Evolutionary conservation across 2,888 invertebrate species (phyloP).

Genomic region (Lasioglossum villosulum): DNA sequence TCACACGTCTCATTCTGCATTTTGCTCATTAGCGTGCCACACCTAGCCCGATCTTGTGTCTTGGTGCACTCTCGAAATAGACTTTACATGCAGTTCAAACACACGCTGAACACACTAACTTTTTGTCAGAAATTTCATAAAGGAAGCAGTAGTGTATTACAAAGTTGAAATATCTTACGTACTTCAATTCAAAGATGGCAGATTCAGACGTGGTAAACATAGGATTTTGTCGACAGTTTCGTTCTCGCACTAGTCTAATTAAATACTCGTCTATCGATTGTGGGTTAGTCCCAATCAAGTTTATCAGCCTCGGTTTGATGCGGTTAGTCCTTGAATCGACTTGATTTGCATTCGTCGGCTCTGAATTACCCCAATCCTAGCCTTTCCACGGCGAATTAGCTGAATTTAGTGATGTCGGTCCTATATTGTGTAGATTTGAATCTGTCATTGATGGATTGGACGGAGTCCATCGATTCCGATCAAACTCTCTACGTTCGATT

Average conservation of each 20-base stretch:
- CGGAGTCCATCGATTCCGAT: not conserved
- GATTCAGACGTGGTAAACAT: not conserved
- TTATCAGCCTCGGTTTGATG: not conserved
- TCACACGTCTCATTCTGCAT: conserved; percentile 45
- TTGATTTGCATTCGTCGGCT: conserved; percentile 21
- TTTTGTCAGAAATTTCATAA: not conserved
- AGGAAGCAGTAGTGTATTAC: not conserved
- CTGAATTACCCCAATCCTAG: conserved; percentile 1
- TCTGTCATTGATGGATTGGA: conserved; percentile 1
- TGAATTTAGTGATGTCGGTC: not conserved
- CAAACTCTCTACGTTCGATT: not conserved
- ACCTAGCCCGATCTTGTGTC: conserved; percentile 25
- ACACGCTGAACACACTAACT: conserved; percentile 15
- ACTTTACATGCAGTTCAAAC: conserved; percentile 9
- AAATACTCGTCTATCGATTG: not conserved
- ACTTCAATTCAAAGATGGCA: not conserved
- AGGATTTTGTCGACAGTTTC: not conserved
- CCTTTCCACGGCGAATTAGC: not conserved
- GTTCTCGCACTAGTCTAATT: not conserved
- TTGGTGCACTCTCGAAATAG: conserved; percentile 42
- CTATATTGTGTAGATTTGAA: conserved; percentile 9
- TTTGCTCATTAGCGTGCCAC: conserved; percentile 32
- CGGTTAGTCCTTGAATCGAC: conserved; percentile 1
- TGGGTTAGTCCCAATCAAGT: not conserved
- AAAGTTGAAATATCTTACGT: not conserved